Conservation (phyloP, 1,140 invertebrate species). For the Cherax destructor region DNA sequence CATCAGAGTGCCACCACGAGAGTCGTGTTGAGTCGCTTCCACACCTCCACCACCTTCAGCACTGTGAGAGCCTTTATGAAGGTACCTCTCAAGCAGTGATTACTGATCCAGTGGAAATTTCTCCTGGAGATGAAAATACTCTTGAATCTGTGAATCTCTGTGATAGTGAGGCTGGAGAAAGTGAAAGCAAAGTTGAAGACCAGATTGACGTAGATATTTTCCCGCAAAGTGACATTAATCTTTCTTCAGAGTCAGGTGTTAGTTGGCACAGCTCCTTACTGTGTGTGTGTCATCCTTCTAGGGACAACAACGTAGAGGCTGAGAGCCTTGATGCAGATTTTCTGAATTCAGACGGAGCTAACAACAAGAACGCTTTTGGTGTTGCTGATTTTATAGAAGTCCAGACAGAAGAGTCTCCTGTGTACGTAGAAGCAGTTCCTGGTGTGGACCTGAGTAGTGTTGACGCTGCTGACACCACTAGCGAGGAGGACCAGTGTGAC, state of each 20-base stretch:
- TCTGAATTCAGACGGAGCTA: background rate
- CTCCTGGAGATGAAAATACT: background rate
- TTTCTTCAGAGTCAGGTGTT: background rate
- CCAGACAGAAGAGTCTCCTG: too few relatives aligned
- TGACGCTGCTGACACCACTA: too few relatives aligned
- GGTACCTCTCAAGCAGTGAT: background rate
- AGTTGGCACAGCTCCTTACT: background rate
- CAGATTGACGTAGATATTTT: background rate
- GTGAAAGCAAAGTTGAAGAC: background rate
- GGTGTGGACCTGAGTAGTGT: too few relatives aligned
- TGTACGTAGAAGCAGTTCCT: too few relatives aligned
- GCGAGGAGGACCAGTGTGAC: background rate
- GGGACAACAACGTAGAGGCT: background rate
- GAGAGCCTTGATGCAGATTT: background rate
- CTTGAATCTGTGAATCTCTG: background rate
- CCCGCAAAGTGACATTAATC: background rate
- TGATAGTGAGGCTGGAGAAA: background rate
- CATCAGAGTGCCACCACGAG: slow-evolving; percentile 27
- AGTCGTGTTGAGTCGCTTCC: background rate
- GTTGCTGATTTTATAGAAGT: background rate
- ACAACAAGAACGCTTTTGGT: background rate
- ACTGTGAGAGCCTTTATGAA: background rate
- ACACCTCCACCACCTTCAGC: background rate
- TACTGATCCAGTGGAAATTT: background rate
- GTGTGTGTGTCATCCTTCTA: background rate